Percentiles rank a stretch among this genome's conserved stretches.
Evolutionary conservation across 1,140 invertebrate species (phyloP).

Genomic region (Oedothorax gibbosus): DNA sequence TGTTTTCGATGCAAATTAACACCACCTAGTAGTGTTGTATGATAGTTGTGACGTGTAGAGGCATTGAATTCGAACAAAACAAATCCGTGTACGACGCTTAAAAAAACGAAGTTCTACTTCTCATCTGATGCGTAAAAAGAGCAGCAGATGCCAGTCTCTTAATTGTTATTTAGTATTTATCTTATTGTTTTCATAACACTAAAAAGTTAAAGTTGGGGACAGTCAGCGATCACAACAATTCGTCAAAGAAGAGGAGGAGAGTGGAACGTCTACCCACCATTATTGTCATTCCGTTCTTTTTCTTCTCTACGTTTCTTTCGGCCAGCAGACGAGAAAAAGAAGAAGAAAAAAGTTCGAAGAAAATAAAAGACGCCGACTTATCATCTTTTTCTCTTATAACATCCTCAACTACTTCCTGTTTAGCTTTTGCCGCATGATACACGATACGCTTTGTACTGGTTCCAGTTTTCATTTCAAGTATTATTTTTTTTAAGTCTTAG

Average conservation of each 20-base stretch:
- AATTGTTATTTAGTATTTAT: background rate
- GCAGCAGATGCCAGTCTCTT: no score
- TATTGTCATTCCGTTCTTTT: background rate
- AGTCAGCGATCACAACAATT: background rate
- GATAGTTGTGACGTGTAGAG: background rate
- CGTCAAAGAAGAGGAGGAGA: background rate
- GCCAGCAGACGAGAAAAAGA: no score
- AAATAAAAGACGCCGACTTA: no score
- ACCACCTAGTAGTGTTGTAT: no score
- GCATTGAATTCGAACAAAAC: background rate
- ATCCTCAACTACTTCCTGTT: conserved; percentile 32
- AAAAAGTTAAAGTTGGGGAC: background rate
- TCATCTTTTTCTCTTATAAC: conserved; percentile 2
- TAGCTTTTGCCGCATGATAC: conserved; percentile 24
- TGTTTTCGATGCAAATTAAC: no score
- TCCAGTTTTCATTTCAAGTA: no score
- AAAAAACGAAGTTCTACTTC: background rate
- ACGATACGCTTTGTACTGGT: conserved; percentile 13
- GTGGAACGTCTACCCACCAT: background rate
- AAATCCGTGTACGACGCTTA: background rate
- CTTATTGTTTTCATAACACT: background rate
- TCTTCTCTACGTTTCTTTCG: background rate
- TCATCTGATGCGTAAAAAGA: conserved; percentile 17
- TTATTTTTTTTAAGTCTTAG: no score
- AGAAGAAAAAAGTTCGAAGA: no score